Percentiles rank a stretch among this genome's conserved stretches.
These are phyloP conservation scores for Australoheros facetus DNA, from an alignment of 2,797 vertebrate genomes.

Conservation along the genomic window DNA sequence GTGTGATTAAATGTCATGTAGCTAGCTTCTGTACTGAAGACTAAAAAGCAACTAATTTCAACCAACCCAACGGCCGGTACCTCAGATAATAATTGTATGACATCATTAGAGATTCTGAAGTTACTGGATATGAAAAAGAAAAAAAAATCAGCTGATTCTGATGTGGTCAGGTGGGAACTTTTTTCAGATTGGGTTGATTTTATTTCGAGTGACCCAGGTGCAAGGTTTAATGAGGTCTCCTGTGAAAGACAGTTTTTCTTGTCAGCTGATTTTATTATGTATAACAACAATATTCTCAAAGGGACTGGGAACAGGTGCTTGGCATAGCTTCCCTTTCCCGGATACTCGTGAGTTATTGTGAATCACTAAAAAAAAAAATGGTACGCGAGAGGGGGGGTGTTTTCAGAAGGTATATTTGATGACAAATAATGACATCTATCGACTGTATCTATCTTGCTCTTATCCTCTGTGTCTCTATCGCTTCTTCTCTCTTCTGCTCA, in stretches of 20 bases:
- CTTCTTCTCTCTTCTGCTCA: background rate
- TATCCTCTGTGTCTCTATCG: background rate
- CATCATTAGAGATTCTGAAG: background rate
- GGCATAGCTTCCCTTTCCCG: background rate
- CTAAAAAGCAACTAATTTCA: background rate
- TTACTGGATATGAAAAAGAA: background rate
- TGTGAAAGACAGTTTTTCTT: background rate
- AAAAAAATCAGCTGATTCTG: background rate
- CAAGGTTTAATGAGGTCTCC: background rate
- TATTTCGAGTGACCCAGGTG: conserved; percentile 1
- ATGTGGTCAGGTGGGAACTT: background rate
- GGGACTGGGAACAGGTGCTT: background rate
- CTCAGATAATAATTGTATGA: background rate
- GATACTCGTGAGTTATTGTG: conserved; percentile 11
- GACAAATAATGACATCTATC: background rate
- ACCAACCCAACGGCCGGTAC: background rate
- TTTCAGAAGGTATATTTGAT: background rate
- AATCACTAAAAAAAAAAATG: background rate
- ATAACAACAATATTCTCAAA: conserved; percentile 5
- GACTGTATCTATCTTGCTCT: background rate
- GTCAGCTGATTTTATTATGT: background rate
- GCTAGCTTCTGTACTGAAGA: background rate
- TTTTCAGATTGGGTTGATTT: background rate
- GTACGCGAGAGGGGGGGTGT: background rate
- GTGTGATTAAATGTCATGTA: no score